These are phyloP conservation scores for Progne subis DNA, from an alignment of 2,113 vertebrate genomes.

Conservation along the genomic window DNA sequence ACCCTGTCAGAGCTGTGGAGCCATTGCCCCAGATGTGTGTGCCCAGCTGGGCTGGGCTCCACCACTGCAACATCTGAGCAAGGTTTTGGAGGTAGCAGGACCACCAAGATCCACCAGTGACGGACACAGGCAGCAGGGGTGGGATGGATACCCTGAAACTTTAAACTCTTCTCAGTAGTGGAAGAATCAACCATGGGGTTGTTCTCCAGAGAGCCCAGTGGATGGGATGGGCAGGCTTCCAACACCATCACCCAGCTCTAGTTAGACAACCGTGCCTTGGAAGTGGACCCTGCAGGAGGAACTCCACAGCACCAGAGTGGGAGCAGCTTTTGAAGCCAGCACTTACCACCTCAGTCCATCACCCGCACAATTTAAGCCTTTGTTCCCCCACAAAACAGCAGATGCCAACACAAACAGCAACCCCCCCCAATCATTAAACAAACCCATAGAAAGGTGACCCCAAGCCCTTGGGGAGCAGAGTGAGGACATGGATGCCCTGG, in stretches of 20 bases:
- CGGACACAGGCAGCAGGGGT: not conserved
- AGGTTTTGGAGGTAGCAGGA: not conserved
- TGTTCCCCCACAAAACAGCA: not conserved
- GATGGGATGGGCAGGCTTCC: not conserved
- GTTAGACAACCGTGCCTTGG: not conserved
- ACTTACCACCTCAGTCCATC: not conserved
- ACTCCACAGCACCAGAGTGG: not conserved
- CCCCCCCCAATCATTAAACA: not conserved
- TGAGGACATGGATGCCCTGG: rapidly evolving
- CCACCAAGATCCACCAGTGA: rapidly evolving
- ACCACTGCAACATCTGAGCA: not conserved
- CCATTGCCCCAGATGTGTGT: not conserved
- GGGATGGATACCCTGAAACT: not conserved
- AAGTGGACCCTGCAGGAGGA: not conserved
- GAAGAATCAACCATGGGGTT: no score
- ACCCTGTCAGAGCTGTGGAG: not conserved
- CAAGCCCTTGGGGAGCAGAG: not conserved
- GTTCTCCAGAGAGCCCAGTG: not conserved
- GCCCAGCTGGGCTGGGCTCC: not conserved
- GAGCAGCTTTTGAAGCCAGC: constrained; percentile 27
- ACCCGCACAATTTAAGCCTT: not conserved
- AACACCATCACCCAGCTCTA: not conserved
- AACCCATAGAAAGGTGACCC: not conserved
- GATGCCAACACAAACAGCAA: not conserved
- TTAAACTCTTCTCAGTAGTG: not conserved